phyloP scores from a whole-genome alignment of 1,140 invertebrate species.

The Dinothrombium tinctorium region DNA sequence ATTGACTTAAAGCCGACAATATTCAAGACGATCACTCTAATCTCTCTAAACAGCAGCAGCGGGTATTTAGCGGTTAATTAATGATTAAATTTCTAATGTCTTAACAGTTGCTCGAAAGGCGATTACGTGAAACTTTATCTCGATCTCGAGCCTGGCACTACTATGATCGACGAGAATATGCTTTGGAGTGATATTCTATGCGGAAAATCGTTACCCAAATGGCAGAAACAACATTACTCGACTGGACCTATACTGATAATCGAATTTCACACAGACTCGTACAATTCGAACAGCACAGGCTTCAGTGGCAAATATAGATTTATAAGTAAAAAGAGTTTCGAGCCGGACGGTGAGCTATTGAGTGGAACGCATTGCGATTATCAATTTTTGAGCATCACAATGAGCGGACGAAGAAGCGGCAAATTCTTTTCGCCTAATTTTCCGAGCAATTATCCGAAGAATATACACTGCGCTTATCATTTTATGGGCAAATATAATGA shows the following conservation, averaged over 20 bases:
- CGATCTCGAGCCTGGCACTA: too few species aligned
- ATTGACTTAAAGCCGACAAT: too few species aligned
- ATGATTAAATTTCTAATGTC: too few species aligned
- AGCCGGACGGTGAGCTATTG: conserved; percentile 37
- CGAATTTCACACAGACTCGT: not conserved
- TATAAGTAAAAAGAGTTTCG: conserved; percentile 24
- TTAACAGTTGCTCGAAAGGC: too few species aligned
- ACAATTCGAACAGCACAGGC: not conserved
- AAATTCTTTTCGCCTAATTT: conserved; percentile 49
- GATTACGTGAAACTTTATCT: too few species aligned
- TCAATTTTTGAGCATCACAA: conserved; percentile 1
- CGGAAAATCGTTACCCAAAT: not conserved
- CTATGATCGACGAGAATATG: too few species aligned
- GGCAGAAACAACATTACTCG: not conserved
- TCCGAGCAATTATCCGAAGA: conserved; percentile 41
- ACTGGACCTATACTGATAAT: not conserved
- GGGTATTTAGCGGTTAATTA: too few species aligned
- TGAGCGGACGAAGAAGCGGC: conserved; percentile 31
- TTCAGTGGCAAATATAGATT: not conserved
- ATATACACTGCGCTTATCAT: conserved; percentile 52
- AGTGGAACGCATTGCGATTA: conserved; percentile 14
- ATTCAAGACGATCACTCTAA: too few species aligned
- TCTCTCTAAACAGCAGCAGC: too few species aligned
- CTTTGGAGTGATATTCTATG: not conserved
- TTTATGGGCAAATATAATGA: conserved; percentile 37